A percentile compares a stretch with the other conserved stretches of the same genome.
Evolutionary conservation across 2,888 invertebrate genomes (phyloP).

Genomic region (Charanyca ferruginea): DNA sequence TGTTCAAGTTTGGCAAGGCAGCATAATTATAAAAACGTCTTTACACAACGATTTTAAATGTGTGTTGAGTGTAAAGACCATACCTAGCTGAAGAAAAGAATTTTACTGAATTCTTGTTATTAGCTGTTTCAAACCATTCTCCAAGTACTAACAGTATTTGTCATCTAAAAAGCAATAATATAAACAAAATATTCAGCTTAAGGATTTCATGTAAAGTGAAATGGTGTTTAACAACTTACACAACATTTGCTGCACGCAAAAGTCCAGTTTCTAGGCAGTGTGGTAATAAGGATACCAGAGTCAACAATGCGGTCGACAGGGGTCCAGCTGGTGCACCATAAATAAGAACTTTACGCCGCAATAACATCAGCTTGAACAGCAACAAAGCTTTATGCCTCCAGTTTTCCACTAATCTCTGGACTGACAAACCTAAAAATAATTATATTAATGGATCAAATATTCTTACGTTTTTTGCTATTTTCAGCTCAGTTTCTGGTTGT

Average conservation of each 20-base stretch:
- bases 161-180: neutral
- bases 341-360: conserved; percentile 97
- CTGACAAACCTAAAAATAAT: conserved; percentile 93
- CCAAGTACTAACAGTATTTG: neutral
- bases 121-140: neutral
- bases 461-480: too few relatives aligned
- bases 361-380: conserved; percentile 97
- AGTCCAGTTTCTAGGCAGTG: conserved; percentile 97
- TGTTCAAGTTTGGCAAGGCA: neutral
- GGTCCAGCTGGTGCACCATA: conserved; percentile 98
- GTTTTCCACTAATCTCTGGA: conserved; percentile 94
- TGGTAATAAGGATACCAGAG: conserved; percentile 97
- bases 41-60: too few relatives aligned
- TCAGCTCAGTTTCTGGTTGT: too few relatives aligned
- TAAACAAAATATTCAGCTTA: neutral
- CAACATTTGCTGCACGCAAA: conserved; percentile 95
- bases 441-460: conserved; percentile 2
- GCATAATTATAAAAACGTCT: too few relatives aligned
- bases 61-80: too few relatives aligned
- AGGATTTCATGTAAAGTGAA: neutral
- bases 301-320: conserved; percentile 96
- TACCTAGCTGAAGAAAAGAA: too few relatives aligned
- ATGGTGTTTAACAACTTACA: conserved; percentile 83
- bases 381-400: conserved; percentile 98
- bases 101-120: neutral